Evolutionary conservation across 2,797 vertebrate genomes (phyloP).

Genomic region (Phaenicophaeus curvirostris): DNA sequence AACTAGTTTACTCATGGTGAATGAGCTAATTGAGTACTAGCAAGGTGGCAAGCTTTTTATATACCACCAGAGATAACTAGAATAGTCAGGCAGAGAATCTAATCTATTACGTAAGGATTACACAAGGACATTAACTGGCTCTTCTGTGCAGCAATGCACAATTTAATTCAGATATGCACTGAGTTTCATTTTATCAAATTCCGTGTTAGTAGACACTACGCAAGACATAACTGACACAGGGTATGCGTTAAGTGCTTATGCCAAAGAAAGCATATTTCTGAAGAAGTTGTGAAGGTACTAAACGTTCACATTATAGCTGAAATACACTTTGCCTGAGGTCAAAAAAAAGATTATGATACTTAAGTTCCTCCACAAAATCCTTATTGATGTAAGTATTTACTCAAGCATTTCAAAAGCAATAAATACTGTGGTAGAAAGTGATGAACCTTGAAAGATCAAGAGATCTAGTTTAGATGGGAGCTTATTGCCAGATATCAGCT

Average conservation of each 20-base stretch:
- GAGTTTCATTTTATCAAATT: slow-evolving; percentile 20
- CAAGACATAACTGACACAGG: background rate
- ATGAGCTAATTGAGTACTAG: slow-evolving; percentile 61
- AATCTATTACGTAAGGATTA: slow-evolving; percentile 74
- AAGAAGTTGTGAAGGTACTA: background rate
- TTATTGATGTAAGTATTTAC: background rate
- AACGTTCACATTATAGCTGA: background rate
- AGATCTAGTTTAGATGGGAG: background rate
- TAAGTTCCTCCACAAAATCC: background rate
- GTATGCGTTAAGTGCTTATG: background rate
- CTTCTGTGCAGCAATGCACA: slow-evolving; percentile 35
- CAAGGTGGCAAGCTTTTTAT: slow-evolving; percentile 65
- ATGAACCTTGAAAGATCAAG: background rate
- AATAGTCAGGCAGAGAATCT: slow-evolving; percentile 59
- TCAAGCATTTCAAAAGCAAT: background rate
- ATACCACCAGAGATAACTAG: slow-evolving; percentile 46
- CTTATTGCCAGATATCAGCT: slow-evolving; percentile 17
- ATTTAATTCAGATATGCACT: slow-evolving; percentile 33
- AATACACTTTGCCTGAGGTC: background rate
- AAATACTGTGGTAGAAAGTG: background rate
- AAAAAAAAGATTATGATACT: background rate
- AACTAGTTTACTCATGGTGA: slow-evolving; percentile 56
- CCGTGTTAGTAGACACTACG: background rate
- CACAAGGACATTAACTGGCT: slow-evolving; percentile 68
- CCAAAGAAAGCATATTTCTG: background rate